A percentile compares a stretch with the other conserved stretches of the same genome.
phyloP scores from a whole-genome alignment of 2,113 vertebrate genomes.

The Pontoporia blainvillei region DNA sequence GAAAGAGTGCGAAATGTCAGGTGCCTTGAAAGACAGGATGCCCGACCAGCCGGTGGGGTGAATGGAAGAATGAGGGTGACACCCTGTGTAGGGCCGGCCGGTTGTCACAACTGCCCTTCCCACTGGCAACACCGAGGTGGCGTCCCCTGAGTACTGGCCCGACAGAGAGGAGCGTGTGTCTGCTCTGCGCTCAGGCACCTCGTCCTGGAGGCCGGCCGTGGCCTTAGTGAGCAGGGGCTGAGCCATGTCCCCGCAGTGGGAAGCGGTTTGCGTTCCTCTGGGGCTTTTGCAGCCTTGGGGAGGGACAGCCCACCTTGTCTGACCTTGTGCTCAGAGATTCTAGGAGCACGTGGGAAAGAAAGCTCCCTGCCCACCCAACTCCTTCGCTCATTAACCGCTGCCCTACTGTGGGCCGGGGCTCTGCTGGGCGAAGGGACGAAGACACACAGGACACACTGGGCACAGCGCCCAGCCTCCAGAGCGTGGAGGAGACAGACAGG shows the following conservation, averaged over 20 bases:
- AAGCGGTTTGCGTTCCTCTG: not conserved
- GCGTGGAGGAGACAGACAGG: not conserved
- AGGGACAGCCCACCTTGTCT: not conserved
- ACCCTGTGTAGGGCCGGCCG: rapidly evolving
- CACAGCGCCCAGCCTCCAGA: not conserved
- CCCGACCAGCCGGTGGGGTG: not conserved
- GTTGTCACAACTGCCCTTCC: rapidly evolving
- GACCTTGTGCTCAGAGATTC: not conserved
- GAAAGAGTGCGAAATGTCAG: not conserved
- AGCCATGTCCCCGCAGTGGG: rapidly evolving
- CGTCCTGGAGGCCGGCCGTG: not conserved
- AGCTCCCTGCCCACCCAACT: rapidly evolving
- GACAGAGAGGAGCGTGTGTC: rapidly evolving
- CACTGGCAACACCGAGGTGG: no score
- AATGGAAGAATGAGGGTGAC: not conserved
- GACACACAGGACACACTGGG: not conserved
- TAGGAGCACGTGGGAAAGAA: not conserved
- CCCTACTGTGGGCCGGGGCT: not conserved
- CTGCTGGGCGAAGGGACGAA: not conserved
- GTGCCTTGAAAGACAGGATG: not conserved
- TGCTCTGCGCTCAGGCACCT: no score
- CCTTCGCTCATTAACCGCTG: rapidly evolving
- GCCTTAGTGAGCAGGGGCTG: rapidly evolving
- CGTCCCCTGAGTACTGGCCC: not conserved
- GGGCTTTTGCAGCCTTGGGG: not conserved